Evolutionary conservation across 2,797 vertebrate genomes (phyloP).

Genomic region (Carduelis carduelis): DNA sequence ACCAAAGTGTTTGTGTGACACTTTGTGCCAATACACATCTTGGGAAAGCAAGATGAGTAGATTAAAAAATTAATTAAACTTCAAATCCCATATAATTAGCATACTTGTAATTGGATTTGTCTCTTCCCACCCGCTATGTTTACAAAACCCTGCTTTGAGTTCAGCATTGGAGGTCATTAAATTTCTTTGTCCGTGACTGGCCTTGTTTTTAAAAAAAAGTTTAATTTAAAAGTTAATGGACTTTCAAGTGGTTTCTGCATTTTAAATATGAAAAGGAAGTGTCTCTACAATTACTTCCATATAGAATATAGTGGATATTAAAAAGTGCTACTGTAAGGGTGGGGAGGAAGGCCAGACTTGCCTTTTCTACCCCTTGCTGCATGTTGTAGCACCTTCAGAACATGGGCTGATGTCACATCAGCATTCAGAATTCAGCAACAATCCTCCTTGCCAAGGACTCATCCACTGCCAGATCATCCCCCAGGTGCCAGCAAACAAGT

Average conservation of each 20-base stretch:
- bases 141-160: background rate
- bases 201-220: background rate
- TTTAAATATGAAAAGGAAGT: background rate
- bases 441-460: background rate
- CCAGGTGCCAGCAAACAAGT: background rate
- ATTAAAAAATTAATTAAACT: background rate
- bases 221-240: background rate
- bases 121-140: background rate
- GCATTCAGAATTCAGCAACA: background rate
- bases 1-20: background rate
- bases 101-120: background rate
- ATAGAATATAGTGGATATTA: background rate
- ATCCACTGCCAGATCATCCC: background rate
- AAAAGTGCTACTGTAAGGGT: background rate
- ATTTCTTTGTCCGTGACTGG: background rate
- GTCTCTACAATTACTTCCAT: background rate
- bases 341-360: background rate
- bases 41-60: background rate
- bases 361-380: background rate
- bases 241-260: background rate
- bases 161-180: background rate
- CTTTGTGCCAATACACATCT: background rate
- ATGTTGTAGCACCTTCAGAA: background rate
- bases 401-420: background rate
- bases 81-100: background rate